These are phyloP conservation scores for Pomatostomus ruficeps DNA, from an alignment of 2,113 vertebrate species.

Conservation along the genomic window DNA sequence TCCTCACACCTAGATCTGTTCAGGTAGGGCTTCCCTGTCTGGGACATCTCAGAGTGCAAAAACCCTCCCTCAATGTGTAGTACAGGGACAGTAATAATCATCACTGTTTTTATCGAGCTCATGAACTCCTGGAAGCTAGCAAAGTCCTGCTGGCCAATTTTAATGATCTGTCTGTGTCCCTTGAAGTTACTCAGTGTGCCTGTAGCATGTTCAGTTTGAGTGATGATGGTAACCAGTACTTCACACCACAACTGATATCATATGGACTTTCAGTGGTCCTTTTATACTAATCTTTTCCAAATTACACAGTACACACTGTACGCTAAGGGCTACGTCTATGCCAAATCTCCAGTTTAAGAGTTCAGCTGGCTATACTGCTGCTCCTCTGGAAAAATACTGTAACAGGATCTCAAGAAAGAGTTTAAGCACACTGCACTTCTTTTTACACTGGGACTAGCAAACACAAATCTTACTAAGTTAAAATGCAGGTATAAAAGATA, in stretches of 20 bases:
- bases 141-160: not conserved
- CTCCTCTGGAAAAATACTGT: conserved; percentile 32
- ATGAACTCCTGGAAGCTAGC: not conserved
- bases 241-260: conserved; percentile 43
- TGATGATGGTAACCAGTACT: conserved; percentile 35
- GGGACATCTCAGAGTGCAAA: not conserved
- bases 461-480: not conserved
- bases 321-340: not conserved
- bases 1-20: not conserved
- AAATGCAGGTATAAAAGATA: not conserved
- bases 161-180: not conserved
- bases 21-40: not conserved
- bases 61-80: not conserved
- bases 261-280: not conserved
- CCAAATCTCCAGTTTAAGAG: conserved; percentile 29
- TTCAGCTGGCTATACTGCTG: conserved; percentile 2
- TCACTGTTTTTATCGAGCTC: not conserved
- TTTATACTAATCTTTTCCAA: conserved; percentile 48
- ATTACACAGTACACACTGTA: not conserved
- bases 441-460: not conserved
- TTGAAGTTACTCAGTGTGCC: not conserved
- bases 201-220: not conserved
- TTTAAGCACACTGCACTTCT: not conserved
- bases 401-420: not conserved
- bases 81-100: not conserved